Evolutionary conservation across 1,140 invertebrate species (phyloP), one percentile per base, ranked within the genome.

Genomic region (Saxidomus purpurata): DNA sequence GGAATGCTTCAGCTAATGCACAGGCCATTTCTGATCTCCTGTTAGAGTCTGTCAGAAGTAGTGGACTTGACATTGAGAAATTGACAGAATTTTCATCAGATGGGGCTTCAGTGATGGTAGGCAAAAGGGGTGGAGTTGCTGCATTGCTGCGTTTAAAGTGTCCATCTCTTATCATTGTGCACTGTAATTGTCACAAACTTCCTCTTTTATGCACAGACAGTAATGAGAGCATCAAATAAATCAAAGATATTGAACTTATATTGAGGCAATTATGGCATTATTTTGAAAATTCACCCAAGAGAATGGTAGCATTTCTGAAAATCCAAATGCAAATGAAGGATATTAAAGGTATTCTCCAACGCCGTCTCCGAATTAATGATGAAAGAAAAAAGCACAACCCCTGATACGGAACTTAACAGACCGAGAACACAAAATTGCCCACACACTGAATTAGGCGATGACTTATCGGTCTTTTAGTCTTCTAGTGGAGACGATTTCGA

Each of bases 51-150:
- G 6, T 76, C 8, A 88, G 2, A 77, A 19, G n/a, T n/a, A n/a
- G n/a, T n/a, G n/a, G n/a, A n/a, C n/a, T n/a, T n/a, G n/a, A n/a
- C n/a, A n/a, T n/a, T 11, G 8, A 25, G 19, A 79, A 90, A 34
- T 15, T 90, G 9, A 67, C 43, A 31, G 61, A 55, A n/a, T 61
- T 91, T 80, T 28, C 25, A 0, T 55, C 81, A 43, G 86, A 91
- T 76, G 86, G 90, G 17, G 90, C 63, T 15, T 19, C 52, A 34
- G 86, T 91, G 2, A 91, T 91, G 90, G 19, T 85, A 17, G 81
- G 86, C 0, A 59, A 38, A 38, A 80, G n/a, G 17, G 13, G 11
- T 6, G 87, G 82, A 17, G 86, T 91, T 49, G n/a, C n/a, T n/a
- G n/a, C n/a, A n/a, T n/a, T n/a, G n/a, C n/a, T n/a, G n/a, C n/a